Evolutionary conservation across 2,888 invertebrate species (phyloP).

Genomic region (Dryobota labecula): DNA sequence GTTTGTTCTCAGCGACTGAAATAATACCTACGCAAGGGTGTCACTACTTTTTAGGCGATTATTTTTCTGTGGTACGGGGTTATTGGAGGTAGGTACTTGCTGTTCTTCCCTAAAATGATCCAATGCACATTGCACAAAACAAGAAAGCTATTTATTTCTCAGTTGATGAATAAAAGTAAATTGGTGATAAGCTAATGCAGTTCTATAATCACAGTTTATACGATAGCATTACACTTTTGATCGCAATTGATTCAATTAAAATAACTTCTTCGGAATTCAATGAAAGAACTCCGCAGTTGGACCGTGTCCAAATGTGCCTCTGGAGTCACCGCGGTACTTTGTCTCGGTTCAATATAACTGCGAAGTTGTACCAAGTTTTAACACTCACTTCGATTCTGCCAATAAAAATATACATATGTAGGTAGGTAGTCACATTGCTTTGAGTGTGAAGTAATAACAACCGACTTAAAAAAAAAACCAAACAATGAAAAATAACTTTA

Average conservation of each 20-base stretch:
- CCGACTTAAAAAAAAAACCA: too few relatives aligned
- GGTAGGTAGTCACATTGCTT: not conserved
- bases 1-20: not conserved
- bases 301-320: constrained; percentile 34
- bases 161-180: too few relatives aligned
- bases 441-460: too few relatives aligned
- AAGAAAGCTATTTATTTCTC: too few relatives aligned
- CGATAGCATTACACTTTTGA: not conserved
- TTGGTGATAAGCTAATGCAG: too few relatives aligned
- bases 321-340: not conserved
- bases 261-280: constrained; percentile 20
- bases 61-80: not conserved
- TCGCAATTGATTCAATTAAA: constrained; percentile 25
- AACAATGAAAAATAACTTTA: too few relatives aligned
- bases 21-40: not conserved
- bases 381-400: constrained; percentile 7
- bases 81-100: too few relatives aligned
- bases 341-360: not conserved
- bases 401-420: not conserved
- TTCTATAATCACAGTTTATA: not conserved
- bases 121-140: too few relatives aligned
- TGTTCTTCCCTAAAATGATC: too few relatives aligned
- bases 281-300: constrained; percentile 23
- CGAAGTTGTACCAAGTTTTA: not conserved
- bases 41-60: not conserved